A percentile compares a stretch with the other conserved stretches of the same genome.
Evolutionary conservation across 2,888 invertebrate species (phyloP).

Genomic region (Pollenia labialis): DNA sequence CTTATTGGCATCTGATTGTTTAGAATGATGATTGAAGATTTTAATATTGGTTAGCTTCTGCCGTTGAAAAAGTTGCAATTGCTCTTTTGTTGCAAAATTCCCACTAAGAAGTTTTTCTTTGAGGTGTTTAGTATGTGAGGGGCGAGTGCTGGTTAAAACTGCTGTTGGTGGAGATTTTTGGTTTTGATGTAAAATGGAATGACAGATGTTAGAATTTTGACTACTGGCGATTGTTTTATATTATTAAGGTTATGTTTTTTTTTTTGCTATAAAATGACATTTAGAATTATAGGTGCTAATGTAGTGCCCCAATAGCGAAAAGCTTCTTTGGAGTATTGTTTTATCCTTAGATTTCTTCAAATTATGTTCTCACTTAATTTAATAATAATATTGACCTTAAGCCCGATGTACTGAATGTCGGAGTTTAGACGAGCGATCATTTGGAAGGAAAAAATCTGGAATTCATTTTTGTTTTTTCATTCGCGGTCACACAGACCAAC

Average conservation of each 20-base stretch:
- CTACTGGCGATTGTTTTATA: neutral
- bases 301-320: no score
- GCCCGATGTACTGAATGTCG: no score
- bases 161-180: constrained; percentile 20
- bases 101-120: constrained; percentile 36
- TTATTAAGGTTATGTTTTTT: neutral
- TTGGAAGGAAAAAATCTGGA: no score
- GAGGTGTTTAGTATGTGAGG: constrained; percentile 46
- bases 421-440: no score
- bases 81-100: constrained; percentile 7
- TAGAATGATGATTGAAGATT: constrained; percentile 53
- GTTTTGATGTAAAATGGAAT: neutral
- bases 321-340: no score
- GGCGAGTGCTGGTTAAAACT: constrained; percentile 50
- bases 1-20: constrained; percentile 58
- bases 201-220: constrained; percentile 1
- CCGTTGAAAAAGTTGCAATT: constrained; percentile 26
- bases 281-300: neutral
- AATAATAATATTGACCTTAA: no score
- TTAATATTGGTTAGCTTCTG: constrained; percentile 45
- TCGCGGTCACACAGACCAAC: no score
- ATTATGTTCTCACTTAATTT: no score
- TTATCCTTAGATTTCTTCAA: no score
- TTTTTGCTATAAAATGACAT: neutral
- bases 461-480: no score